Percentiles rank a stretch among this genome's conserved stretches.
phyloP scores from a whole-genome alignment of 1,140 invertebrate genomes.

The Cepaea nemoralis region DNA sequence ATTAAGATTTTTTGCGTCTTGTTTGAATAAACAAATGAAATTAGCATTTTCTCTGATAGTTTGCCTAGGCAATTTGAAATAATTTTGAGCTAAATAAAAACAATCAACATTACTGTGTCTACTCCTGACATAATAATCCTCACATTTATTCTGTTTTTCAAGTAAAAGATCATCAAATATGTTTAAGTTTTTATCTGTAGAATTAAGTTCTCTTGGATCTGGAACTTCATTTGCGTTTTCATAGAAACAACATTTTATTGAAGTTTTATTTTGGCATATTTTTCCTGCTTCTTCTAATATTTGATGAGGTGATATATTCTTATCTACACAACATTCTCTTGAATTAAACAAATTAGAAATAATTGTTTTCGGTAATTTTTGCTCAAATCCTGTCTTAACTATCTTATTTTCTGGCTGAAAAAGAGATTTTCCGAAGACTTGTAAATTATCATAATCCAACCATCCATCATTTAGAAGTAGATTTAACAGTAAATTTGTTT shows the following conservation, averaged over 20 bases:
- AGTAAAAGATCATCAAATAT: conserved; percentile 11
- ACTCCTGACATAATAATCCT: conserved; percentile 7
- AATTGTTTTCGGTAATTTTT: background rate
- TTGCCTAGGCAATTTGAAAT: conserved; percentile 22
- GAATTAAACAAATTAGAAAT: background rate
- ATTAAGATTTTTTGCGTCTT: conserved; percentile 15
- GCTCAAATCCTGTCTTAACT: background rate
- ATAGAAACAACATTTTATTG: background rate
- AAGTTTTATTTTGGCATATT: background rate
- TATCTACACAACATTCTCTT: background rate
- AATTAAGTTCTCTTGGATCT: conserved; percentile 5
- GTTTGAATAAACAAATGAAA: conserved; percentile 24
- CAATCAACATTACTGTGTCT: conserved; percentile 6
- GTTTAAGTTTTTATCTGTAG: background rate
- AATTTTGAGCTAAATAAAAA: conserved; percentile 13
- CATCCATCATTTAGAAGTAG: background rate
- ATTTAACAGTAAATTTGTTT: background rate
- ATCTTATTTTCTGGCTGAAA: conserved; percentile 1
- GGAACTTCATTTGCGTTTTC: background rate
- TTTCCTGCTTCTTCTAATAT: background rate
- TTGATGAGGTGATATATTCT: background rate
- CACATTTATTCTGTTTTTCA: conserved; percentile 21
- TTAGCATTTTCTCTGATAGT: conserved; percentile 21
- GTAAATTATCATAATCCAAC: conserved; percentile 12
- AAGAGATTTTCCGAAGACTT: background rate